Evolutionary conservation across 2,797 vertebrate species (phyloP).

Genomic region (Clarias fuscus): DNA sequence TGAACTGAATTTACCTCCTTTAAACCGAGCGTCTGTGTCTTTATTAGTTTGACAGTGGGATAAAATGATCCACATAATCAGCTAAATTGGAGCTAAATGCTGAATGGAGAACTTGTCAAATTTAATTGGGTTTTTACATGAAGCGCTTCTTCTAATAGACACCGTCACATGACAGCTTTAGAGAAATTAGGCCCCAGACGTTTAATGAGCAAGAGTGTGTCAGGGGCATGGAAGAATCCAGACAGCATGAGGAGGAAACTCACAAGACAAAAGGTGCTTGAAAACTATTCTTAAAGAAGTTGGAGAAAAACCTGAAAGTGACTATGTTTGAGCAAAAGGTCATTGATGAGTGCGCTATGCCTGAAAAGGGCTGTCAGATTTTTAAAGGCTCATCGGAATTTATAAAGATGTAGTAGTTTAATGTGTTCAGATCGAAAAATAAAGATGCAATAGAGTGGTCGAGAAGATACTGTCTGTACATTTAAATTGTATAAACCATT

Average conservation of each 20-base stretch:
- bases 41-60: not conserved
- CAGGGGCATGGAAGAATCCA: not conserved
- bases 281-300: not conserved
- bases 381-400: not conserved
- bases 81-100: not conserved
- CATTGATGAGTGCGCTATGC: not conserved
- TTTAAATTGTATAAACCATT: not conserved
- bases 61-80: not conserved
- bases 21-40: not conserved
- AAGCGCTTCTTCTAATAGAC: not conserved
- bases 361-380: not conserved
- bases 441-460: not conserved
- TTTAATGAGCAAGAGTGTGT: constrained; percentile 5
- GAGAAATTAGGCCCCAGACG: not conserved
- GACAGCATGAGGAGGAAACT: not conserved
- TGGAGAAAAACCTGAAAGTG: not conserved
- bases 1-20: not conserved
- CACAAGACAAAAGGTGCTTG: not conserved
- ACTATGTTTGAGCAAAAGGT: not conserved
- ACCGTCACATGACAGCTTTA: not conserved
- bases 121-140: constrained; percentile 2
- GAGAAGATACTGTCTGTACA: not conserved
- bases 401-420: not conserved
- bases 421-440: not conserved
- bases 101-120: not conserved